Base-by-base conservation (phyloP, 2,888 invertebrate genomes). In the Perdita meconis region DNA sequence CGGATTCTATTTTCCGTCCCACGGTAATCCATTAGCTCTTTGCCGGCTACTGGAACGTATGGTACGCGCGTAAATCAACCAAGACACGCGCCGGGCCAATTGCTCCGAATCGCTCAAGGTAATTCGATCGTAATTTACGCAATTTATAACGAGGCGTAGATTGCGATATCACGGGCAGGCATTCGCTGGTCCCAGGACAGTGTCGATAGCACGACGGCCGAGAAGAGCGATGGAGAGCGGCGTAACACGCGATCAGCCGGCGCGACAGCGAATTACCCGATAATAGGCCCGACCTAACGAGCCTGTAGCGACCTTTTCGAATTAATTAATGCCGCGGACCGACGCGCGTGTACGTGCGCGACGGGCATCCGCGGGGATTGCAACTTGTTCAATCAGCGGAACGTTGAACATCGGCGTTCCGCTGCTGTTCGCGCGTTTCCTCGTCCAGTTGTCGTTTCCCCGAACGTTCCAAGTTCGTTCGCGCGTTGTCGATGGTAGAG, bases 311-410 rank as follows among this genome's bases (percentile, higher is more conserved):
- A 81, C 73, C 77, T 81, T 85, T 83, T 73, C 78, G 77, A 84
- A 86, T 85, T 86, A 87, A 88, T 87, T 85, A 87, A 85, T 83
- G 63, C 74, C 72, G 44, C 44, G 67, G 61, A 60, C 2, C 42
- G 57, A 55, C 53, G 69, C 64, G 51, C 47, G 56, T 36, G 51
- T 60, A 55, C 56, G 22, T 44, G 44, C 16, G 30, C 44, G 55
- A 67, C 66, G 71, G 76, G 72, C 70, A 78, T 80, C 59, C 70
- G 42, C 72, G 38, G 63, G 72, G 59, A 82, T 81, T 68, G 80
- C 71, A 79, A 84, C 81, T 85, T 79, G 78, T 80, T 78, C 78
- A 84, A 83, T 87, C 83, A 66, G 51, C 78, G 77, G 16, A 67
- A 83, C 79, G 80, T 71, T 87, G 81, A 87, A 83, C 81, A 73